phyloP scores from a whole-genome alignment of 2,888 invertebrate species.

The Sarcophaga carnaria region DNA sequence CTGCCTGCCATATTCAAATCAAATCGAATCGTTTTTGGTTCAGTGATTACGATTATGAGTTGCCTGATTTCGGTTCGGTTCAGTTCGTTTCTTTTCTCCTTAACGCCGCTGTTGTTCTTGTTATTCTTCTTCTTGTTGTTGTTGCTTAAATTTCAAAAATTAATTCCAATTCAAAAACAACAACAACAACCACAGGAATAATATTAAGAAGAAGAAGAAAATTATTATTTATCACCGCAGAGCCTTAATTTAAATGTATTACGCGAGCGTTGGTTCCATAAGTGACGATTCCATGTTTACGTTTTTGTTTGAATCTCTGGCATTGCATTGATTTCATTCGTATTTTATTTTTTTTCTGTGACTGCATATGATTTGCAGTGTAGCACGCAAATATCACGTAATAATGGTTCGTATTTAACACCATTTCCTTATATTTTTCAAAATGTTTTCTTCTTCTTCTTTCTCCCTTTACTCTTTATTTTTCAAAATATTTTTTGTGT shows the following conservation, averaged over 20 bases:
- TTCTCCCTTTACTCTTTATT: slow-evolving; percentile 1
- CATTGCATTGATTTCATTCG: neutral
- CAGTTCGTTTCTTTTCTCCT: neutral
- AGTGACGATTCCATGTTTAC: slow-evolving; percentile 70
- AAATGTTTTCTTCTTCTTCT: slow-evolving; percentile 13
- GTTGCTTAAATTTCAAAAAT: slow-evolving; percentile 46
- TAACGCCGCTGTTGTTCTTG: slow-evolving; percentile 7
- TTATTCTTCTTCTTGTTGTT: neutral
- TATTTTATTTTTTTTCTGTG: neutral
- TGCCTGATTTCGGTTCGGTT: slow-evolving; percentile 31
- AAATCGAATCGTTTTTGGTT: slow-evolving; percentile 66
- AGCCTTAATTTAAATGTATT: slow-evolving; percentile 68
- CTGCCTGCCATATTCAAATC: slow-evolving; percentile 59
- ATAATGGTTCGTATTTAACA: slow-evolving; percentile 53
- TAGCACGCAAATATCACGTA: slow-evolving; percentile 35
- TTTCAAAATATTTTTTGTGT: slow-evolving; percentile 42
- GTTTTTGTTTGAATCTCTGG: slow-evolving; percentile 50
- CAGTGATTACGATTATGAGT: slow-evolving; percentile 54
- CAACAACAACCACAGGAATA: too few species aligned
- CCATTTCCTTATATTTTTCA: slow-evolving; percentile 42
- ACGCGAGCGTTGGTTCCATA: slow-evolving; percentile 49
- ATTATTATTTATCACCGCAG: slow-evolving; percentile 64
- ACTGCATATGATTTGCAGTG: slow-evolving; percentile 27
- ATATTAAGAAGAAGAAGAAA: slow-evolving; percentile 9
- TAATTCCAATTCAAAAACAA: slow-evolving; percentile 40